These are phyloP conservation scores for Phrynosoma blainvillii DNA, from an alignment of 2,113 vertebrate genomes.

Conservation along the genomic window DNA sequence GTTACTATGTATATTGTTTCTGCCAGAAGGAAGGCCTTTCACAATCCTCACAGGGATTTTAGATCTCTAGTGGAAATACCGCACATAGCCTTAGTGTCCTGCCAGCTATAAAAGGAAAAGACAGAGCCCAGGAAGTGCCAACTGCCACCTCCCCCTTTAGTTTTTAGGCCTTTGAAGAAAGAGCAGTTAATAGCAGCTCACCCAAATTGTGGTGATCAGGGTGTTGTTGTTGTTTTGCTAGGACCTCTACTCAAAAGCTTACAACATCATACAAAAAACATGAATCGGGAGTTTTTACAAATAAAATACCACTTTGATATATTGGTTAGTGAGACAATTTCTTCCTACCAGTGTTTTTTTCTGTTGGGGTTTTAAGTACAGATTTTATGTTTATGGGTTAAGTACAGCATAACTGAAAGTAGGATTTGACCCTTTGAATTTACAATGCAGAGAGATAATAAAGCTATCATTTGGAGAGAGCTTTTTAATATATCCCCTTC, in stretches of 20 bases:
- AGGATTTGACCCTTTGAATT: neutral
- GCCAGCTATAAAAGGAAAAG: neutral
- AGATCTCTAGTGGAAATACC: neutral
- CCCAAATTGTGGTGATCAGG: no score
- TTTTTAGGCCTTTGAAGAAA: neutral
- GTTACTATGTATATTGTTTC: neutral
- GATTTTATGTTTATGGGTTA: neutral
- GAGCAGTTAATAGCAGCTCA: neutral
- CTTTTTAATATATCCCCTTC: neutral
- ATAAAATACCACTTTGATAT: neutral
- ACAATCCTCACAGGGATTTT: neutral
- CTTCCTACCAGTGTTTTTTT: no score
- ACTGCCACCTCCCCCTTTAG: neutral
- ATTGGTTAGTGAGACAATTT: neutral
- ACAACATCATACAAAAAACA: neutral
- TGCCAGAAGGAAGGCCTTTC: neutral
- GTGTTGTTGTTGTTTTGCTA: no score
- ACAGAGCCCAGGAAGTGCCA: neutral
- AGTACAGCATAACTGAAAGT: neutral
- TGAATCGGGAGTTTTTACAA: neutral
- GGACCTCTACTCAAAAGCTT: neutral
- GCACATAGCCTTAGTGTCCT: neutral
- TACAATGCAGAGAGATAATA: neutral
- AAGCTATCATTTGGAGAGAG: neutral
- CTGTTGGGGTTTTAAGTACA: neutral